Conservation (phyloP, 2,797 vertebrate genomes). For the Phalanger gymnotis region DNA sequence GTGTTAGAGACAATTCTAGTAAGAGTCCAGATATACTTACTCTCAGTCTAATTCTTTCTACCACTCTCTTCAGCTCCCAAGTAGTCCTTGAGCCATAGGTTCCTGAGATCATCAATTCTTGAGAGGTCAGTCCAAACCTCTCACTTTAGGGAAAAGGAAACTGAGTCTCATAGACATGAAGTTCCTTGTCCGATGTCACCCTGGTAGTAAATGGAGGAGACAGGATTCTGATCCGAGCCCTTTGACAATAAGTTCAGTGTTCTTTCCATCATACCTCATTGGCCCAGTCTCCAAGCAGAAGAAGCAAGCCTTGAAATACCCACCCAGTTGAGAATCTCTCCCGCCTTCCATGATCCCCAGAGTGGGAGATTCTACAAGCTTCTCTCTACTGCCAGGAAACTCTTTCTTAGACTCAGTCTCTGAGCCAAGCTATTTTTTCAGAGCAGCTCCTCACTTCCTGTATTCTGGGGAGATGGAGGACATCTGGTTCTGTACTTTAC, state of each 20-base stretch:
- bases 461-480: background rate
- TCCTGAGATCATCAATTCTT: too few species aligned
- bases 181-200: background rate
- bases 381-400: background rate
- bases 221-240: too few species aligned
- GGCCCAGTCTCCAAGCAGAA: background rate
- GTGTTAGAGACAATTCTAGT: background rate
- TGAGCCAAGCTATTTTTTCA: background rate
- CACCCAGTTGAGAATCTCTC: background rate
- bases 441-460: background rate
- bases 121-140: background rate
- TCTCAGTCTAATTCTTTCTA: background rate
- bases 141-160: background rate
- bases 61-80: background rate
- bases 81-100: background rate
- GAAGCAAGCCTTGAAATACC: background rate
- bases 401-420: background rate
- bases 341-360: background rate
- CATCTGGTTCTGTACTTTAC: background rate
- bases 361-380: background rate
- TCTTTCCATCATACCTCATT: background rate
- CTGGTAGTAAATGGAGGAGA: background rate
- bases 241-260: background rate
- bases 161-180: background rate
- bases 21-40: background rate